These are phyloP conservation scores for Monopis laevigella DNA, from an alignment of 2,888 invertebrate species.

Conservation along the genomic window DNA sequence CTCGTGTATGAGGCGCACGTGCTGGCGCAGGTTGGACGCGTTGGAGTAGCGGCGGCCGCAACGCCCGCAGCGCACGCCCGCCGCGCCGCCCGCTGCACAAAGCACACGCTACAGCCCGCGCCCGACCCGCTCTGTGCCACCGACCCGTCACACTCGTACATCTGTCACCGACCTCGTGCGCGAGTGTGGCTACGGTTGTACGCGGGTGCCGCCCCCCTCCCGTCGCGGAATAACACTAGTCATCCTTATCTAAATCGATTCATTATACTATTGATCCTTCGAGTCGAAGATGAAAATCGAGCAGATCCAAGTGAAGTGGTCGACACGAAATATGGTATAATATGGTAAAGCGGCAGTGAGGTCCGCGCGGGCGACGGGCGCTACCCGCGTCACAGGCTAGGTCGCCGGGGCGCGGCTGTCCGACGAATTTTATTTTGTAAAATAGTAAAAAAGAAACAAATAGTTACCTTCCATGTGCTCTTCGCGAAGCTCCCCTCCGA, in stretches of 20 bases:
- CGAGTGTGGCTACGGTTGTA: constrained; percentile 17
- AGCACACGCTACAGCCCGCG: constrained; percentile 14
- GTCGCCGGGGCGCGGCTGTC: constrained; percentile 68
- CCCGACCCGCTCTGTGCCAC: constrained; percentile 32
- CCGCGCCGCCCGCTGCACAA: constrained; percentile 27
- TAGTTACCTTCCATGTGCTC: constrained; percentile 59
- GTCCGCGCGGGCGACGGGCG: no score
- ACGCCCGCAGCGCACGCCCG: constrained; percentile 68
- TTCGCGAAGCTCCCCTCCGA: constrained; percentile 51
- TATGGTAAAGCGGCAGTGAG: constrained; percentile 39
- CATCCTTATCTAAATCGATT: no score
- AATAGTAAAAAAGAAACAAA: constrained; percentile 53
- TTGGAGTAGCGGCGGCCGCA: constrained; percentile 77
- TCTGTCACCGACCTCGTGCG: constrained; percentile 19
- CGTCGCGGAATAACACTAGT: constrained; percentile 28
- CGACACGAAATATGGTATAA: no score
- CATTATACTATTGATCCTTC: no score
- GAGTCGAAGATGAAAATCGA: no score
- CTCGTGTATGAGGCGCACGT: constrained; percentile 78
- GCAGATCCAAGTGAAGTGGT: no score
- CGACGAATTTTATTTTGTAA: constrained; percentile 64
- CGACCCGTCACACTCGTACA: constrained; percentile 10
- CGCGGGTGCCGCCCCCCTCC: no score
- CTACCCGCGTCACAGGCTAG: no score
- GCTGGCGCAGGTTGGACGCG: constrained; percentile 78